Base-by-base conservation (phyloP, 1,140 invertebrate species). In the Drepana arcuata region DNA sequence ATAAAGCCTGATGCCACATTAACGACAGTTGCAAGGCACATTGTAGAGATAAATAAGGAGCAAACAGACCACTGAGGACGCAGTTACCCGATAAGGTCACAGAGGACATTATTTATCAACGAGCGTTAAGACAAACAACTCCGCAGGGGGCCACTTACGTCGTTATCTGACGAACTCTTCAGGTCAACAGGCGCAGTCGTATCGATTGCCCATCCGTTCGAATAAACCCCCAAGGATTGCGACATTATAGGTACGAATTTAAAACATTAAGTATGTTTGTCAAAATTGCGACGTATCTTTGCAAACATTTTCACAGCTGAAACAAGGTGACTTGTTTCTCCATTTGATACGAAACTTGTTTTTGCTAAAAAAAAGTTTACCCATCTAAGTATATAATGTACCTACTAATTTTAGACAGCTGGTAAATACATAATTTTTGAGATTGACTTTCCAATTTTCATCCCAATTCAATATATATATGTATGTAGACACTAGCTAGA, bases 71-170 rank as follows among this genome's bases (percentile, higher is more conserved):
- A 9, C 18, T 21, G 31, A 11, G 15, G 24, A 27, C 16, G 25
- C 1, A 14, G 9, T 28, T 30, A 13, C 5, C 41, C 7, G 23
- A 39, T 46, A 54, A 59, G 68, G 66, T 72, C 71, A 64, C 25
- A 55, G 40, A 61, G 58, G 62, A 59, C 48, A 46, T 40, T 32
- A n/a, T 32, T 63, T 69, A 73, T 73, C 62, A 41, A 21, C 28
- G 34, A 49, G n/a, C n/a, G n/a, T n/a, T n/a, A n/a, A n/a, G 47
- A 72, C 61, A 79, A 80, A 80, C 66, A 71, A 77, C 48, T 62
- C 46, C 54, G 64, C 77, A 69, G 77, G 75, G 75, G 77, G 61
- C 54, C 54, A 77, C 73, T 78, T 78, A 81, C 77, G 48, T 75
- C 71, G 43, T 73, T 81, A 77, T 81, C 73, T 24, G 31, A 59